Conservation (phyloP, 2,888 invertebrate genomes). For the Caenorhabditis auriculariae region DNA sequence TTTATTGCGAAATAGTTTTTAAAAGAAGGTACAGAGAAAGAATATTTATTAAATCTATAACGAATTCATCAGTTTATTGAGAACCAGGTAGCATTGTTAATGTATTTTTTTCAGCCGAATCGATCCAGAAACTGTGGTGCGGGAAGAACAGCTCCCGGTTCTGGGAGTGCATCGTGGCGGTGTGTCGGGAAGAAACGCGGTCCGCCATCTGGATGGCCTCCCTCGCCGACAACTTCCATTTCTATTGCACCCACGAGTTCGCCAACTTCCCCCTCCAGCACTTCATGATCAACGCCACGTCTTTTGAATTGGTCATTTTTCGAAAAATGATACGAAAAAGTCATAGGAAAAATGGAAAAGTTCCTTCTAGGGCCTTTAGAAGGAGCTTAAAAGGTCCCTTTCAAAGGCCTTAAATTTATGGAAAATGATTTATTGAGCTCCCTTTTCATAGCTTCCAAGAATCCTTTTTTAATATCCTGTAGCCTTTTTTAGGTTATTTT, state of each 20-base stretch:
- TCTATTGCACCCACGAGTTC: constrained; percentile 2
- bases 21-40: too few species aligned
- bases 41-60: constrained; percentile 11
- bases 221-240: constrained; percentile 1
- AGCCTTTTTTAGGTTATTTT: background rate
- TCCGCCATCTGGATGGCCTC: constrained; percentile 13
- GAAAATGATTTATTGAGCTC: too few species aligned
- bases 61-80: background rate
- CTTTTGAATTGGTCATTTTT: constrained; percentile 24
- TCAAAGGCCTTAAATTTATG: too few species aligned
- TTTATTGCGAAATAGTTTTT: too few species aligned
- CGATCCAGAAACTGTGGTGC: too few species aligned
- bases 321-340: background rate
- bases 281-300: constrained; percentile 20
- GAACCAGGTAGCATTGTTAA: too few species aligned
- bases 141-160: constrained; percentile 33
- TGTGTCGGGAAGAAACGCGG: constrained; percentile 18
- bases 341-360: too few species aligned
- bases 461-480: background rate
- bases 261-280: constrained; percentile 36
- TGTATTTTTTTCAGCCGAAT: too few species aligned
- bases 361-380: too few species aligned
- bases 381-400: too few species aligned
- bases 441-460: too few species aligned
- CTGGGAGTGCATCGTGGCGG: constrained; percentile 37